phyloP scores from a whole-genome alignment of 2,888 invertebrate genomes.

The Drosophila longiperda region DNA sequence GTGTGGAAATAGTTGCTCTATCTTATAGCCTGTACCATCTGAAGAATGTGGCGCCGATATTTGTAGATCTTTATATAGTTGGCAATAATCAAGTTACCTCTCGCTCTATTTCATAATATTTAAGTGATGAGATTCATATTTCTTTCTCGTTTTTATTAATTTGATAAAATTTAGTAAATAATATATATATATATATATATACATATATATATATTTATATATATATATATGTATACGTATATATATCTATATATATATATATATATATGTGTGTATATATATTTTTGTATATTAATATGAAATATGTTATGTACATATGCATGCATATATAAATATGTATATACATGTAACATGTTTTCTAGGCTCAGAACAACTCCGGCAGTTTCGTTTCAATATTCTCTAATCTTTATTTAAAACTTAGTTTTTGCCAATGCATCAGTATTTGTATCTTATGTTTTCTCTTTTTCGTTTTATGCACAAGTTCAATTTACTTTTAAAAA shows the following conservation, averaged over 20 bases:
- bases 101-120: constrained; percentile 13
- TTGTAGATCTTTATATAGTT: neutral
- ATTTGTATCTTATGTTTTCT: constrained; percentile 10
- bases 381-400: constrained; percentile 47
- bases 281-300: constrained; percentile 59
- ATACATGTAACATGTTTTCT: constrained; percentile 43
- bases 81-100: neutral
- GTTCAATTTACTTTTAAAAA: constrained; percentile 67
- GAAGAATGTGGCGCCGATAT: too few species aligned
- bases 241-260: constrained; percentile 59
- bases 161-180: constrained; percentile 49
- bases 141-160: constrained; percentile 50
- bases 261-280: constrained; percentile 30
- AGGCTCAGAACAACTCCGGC: constrained; percentile 36
- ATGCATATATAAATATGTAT: constrained; percentile 39
- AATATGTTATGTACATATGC: constrained; percentile 72
- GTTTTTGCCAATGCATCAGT: constrained; percentile 34
- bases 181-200: constrained; percentile 33
- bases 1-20: neutral
- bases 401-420: constrained; percentile 45
- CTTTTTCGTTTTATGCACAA: constrained; percentile 20
- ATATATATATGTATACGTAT: constrained; percentile 45
- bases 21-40: neutral
- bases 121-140: neutral
- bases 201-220: constrained; percentile 48